A percentile compares a stretch with the other conserved stretches of the same genome.
These are phyloP conservation scores for Zingel zingel DNA, from an alignment of 2,113 vertebrate species.

Conservation along the genomic window DNA sequence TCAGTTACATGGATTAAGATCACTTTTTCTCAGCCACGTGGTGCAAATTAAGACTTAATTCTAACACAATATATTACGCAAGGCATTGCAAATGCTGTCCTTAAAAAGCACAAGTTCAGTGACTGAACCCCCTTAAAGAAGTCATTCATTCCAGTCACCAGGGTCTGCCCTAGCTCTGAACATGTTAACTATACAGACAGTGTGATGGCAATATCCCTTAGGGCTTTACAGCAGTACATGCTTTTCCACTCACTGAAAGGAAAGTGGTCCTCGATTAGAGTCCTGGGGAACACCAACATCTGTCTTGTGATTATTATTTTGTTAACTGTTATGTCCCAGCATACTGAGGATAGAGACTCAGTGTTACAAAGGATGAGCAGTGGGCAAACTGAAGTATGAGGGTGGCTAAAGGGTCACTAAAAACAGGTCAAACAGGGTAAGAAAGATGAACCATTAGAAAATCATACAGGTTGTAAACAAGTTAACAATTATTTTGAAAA, in stretches of 20 bases:
- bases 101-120: neutral
- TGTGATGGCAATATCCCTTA: constrained; percentile 15
- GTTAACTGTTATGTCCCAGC: neutral
- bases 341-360: neutral
- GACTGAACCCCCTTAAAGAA: neutral
- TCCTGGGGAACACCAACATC: constrained; percentile 27
- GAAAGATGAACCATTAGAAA: neutral
- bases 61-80: neutral
- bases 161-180: neutral
- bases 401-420: neutral
- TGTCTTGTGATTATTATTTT: neutral
- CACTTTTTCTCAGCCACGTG: neutral
- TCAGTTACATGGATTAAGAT: neutral
- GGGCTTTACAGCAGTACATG: constrained; percentile 4
- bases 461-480: neutral
- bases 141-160: neutral
- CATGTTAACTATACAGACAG: neutral
- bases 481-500: neutral
- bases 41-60: neutral
- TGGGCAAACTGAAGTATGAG: neutral
- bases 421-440: neutral
- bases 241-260: constrained; percentile 13
- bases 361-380: neutral
- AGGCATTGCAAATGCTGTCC: neutral
- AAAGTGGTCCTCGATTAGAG: neutral